Evolutionary conservation across 2,888 invertebrate species (phyloP).

Genomic region (Glyphotaelius pellucidus): DNA sequence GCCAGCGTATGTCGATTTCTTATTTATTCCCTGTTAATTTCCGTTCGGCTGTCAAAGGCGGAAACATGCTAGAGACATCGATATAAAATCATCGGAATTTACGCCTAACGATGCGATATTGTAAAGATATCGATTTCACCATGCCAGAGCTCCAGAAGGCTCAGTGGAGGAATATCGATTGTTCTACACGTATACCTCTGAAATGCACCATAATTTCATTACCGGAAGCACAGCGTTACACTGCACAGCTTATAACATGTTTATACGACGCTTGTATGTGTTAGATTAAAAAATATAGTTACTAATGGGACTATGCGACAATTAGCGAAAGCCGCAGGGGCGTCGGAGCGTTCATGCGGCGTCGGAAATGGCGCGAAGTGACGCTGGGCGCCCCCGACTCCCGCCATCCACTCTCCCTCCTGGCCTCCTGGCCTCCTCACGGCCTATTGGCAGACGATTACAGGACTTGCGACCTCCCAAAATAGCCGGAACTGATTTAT

Average conservation of each 20-base stretch:
- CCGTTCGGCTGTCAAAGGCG: too few relatives aligned
- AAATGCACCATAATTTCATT: background rate
- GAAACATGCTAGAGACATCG: too few relatives aligned
- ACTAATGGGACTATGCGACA: slow-evolving; percentile 45
- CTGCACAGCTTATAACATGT: background rate
- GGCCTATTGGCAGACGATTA: slow-evolving; percentile 62
- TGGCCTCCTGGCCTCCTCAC: slow-evolving; percentile 19
- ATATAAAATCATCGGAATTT: too few relatives aligned
- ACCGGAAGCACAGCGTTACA: background rate
- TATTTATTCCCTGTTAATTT: too few relatives aligned
- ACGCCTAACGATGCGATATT: too few relatives aligned
- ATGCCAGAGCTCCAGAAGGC: background rate
- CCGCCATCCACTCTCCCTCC: background rate
- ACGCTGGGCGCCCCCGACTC: slow-evolving; percentile 30
- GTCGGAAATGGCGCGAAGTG: slow-evolving; percentile 52
- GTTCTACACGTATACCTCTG: background rate
- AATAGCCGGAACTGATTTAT: slow-evolving; percentile 66
- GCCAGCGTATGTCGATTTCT: too few relatives aligned
- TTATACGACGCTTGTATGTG: background rate
- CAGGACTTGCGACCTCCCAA: slow-evolving; percentile 55
- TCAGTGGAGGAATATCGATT: background rate
- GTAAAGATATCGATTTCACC: too few relatives aligned
- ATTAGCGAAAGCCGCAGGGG: slow-evolving; percentile 66
- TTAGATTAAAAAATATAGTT: slow-evolving; percentile 6
- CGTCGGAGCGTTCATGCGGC: slow-evolving; percentile 68